Evolutionary conservation across 2,797 vertebrate genomes (phyloP).

Genomic region (Octomys mimax): DNA sequence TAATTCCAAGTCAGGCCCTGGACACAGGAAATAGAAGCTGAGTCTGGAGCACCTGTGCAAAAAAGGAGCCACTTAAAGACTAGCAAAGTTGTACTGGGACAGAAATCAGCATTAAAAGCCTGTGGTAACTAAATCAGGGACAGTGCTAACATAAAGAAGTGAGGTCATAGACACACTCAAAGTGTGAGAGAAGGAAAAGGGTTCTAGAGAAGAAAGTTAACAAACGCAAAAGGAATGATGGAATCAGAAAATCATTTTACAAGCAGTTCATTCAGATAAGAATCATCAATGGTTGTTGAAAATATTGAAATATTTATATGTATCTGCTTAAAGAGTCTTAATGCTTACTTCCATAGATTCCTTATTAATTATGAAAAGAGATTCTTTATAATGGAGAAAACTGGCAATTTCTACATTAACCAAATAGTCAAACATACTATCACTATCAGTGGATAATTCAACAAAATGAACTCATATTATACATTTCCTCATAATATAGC

Average conservation of each 20-base stretch:
- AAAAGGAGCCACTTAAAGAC: neutral
- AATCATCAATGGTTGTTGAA: neutral
- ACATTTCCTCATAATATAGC: too few species aligned
- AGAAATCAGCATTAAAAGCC: neutral
- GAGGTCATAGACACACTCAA: neutral
- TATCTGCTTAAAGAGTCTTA: neutral
- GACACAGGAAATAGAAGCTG: neutral
- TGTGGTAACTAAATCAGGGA: neutral
- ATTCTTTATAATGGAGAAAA: neutral
- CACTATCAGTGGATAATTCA: neutral
- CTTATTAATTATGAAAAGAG: neutral
- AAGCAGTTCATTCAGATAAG: neutral
- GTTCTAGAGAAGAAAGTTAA: neutral
- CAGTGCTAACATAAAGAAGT: neutral
- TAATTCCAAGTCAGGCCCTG: neutral
- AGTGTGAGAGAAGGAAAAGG: neutral
- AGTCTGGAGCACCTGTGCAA: neutral
- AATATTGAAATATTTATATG: neutral
- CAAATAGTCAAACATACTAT: neutral
- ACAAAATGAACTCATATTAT: neutral
- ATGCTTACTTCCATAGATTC: neutral
- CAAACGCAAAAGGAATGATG: neutral
- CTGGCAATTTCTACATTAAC: neutral
- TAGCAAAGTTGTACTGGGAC: neutral
- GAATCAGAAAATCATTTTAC: neutral